Conservation (phyloP, 2,888 invertebrate genomes). For the Caenorhabditis sp. region DNA sequence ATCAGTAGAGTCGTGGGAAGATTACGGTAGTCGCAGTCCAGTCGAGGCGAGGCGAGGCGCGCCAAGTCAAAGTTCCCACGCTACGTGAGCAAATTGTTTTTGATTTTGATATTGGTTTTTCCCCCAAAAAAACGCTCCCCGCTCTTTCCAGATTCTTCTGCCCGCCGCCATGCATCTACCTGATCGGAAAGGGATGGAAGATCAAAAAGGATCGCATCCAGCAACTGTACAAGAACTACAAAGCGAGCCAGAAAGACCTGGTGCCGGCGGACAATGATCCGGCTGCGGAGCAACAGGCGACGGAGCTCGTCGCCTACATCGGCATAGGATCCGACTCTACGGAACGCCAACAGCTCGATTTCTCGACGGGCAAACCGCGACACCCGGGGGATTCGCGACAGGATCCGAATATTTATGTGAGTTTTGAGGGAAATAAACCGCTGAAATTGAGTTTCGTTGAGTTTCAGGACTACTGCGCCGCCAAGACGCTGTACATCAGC, state of each 20-base stretch:
- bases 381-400: conserved; percentile 58
- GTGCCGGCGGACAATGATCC: conserved; percentile 38
- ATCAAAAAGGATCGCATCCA: conserved; percentile 89
- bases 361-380: conserved; percentile 90
- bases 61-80: too few relatives aligned
- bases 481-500: conserved; percentile 98
- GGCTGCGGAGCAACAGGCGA: conserved; percentile 67
- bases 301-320: conserved; percentile 97
- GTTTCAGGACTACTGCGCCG: conserved; percentile 95
- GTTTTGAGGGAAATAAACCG: conserved; percentile 6
- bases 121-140: too few relatives aligned
- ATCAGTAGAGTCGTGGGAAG: too few relatives aligned
- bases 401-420: conserved; percentile 58
- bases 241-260: conserved; percentile 41
- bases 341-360: conserved; percentile 98
- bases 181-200: conserved; percentile 98
- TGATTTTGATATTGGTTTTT: too few relatives aligned
- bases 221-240: conserved; percentile 37
- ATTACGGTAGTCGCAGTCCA: too few relatives aligned
- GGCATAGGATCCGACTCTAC: conserved; percentile 96
- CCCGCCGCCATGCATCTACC: conserved; percentile 98
- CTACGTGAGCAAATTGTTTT: background rate
- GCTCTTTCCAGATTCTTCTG: conserved; percentile 90
- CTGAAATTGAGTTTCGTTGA: too few relatives aligned
- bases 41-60: too few relatives aligned